Evolutionary conservation across 2,888 invertebrate genomes (phyloP), one percentile per base, ranked within the genome.

Genomic region (Tetrapedia diversipes): DNA sequence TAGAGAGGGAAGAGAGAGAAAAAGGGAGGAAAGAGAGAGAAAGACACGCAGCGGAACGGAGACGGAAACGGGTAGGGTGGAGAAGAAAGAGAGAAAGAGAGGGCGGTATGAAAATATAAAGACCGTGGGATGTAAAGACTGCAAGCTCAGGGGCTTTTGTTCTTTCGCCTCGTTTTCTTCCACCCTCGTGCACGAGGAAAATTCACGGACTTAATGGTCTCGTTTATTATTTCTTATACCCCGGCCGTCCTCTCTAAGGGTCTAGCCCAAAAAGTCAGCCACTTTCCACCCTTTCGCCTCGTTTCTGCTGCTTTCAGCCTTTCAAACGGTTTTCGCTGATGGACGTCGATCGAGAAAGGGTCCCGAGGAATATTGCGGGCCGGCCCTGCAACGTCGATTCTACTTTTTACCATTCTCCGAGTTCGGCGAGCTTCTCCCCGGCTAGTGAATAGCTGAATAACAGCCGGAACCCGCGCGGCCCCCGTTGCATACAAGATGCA

Each of bases 171-270:
- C 84, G 84, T 81, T 86, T 81, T 72, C 82, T 79, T 76, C 79
- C 72, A 79, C 75, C 72, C 80, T 84, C 78, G 85, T 82, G 82
- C 81, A 86, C 85, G 81, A 83, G 83, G 83, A 88, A 85, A 88
- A 86, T 83, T 79, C 85, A 86, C 76, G 74, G 87, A 88, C 89
- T 90, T 90, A 90, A 90, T 90, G 89, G 87, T 88, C 89, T 90
- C 90, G 89, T 90, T 90, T 90, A 90, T 90, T 90, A 90, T 90
- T 90, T 89, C 89, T 87, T 87, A 85, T 87, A 86, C 86, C 86
- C 81, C 77, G 82, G 65, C 81, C 86, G 84, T 86, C 81, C 84
- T 86, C 86, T 87, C 85, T 83, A 79, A 86, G 80, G 83, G 81
- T 86, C 82, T 77, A 51, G 77, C 77, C 74, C 77, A 75, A 86